These are phyloP conservation scores for Criorhina ranunculi DNA, from an alignment of 2,888 invertebrate species.

Conservation along the genomic window DNA sequence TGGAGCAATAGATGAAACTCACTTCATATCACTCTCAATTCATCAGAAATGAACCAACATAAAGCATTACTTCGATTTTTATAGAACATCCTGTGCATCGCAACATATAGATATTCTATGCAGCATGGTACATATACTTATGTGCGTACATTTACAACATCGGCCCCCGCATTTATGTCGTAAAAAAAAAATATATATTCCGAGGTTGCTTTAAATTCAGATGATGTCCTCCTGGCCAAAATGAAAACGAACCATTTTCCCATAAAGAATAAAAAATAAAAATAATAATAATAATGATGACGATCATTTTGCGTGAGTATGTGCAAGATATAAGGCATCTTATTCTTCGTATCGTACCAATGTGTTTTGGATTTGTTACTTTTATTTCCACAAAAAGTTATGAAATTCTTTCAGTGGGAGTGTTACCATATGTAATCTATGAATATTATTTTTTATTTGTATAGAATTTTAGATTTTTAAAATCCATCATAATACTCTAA, in stretches of 20 bases:
- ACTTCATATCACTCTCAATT: slow-evolving; percentile 21
- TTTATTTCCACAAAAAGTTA: slow-evolving; percentile 28
- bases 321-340: slow-evolving; percentile 32
- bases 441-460: slow-evolving; percentile 18
- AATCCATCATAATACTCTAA: no score
- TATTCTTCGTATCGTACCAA: slow-evolving; percentile 12
- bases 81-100: slow-evolving; percentile 57
- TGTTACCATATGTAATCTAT: slow-evolving; percentile 13
- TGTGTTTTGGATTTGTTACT: slow-evolving; percentile 29
- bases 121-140: background rate
- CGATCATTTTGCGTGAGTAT: slow-evolving; percentile 52
- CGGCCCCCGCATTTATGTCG: slow-evolving; percentile 42
- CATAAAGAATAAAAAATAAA: slow-evolving; percentile 36
- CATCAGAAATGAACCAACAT: slow-evolving; percentile 44
- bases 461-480: background rate
- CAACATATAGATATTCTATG: slow-evolving; percentile 33
- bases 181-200: slow-evolving; percentile 62
- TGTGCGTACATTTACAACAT: slow-evolving; percentile 39
- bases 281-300: slow-evolving; percentile 57
- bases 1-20: slow-evolving; percentile 3
- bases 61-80: slow-evolving; percentile 57
- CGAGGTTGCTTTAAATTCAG: slow-evolving; percentile 55
- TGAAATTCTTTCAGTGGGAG: slow-evolving; percentile 23
- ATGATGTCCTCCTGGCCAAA: slow-evolving; percentile 43
- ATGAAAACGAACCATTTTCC: slow-evolving; percentile 55